Base-by-base conservation (phyloP, 2,888 invertebrate genomes). In the Nipponacmea schrenckii region DNA sequence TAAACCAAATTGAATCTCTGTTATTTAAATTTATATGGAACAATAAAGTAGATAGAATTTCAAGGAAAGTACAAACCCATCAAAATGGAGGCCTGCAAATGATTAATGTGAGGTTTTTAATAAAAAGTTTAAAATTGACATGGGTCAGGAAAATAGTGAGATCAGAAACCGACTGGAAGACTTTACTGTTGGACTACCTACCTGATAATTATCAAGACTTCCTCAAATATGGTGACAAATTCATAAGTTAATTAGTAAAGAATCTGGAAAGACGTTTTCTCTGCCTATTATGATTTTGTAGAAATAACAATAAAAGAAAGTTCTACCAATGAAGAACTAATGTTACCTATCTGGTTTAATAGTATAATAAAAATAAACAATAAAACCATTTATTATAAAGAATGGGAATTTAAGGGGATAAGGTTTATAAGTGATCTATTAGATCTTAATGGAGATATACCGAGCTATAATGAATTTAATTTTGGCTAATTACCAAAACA, bases 61-160 rank as follows among this genome's bases (percentile, higher is more conserved):
- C 64, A 12, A 65, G 69, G 20, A 68, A 46, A 72, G n/a, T n/a
- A 24, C 62, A 67, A n/a, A 62, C 63, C 46, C 64, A 71, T 48
- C 39, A 62, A 26, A 46, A 68, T 48, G 71, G 67, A 8, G 68
- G 71, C 14, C 20, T 71, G 20, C 62, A 31, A 62, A 67, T 67
- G 63, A 44, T 31, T 62, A 17, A 64, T 56, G 10, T 70, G 10
- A 66, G 48, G 31, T 14, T 39, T 45, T 71, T 71, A 48, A 45
- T 62, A 67, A 62, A 31, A 63, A 48, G 46, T 67, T 31, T 64
- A 27, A 71, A 71, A 68, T 15, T 62, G 46, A 26, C 67, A 62
- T 71, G 67, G 71, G 17, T 71, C 8, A 71, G 64, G 63, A 71
- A 67, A 48, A 8, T 67, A 31, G 20, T 50, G 14, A 5, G 20